These are phyloP conservation scores for Coturnix japonica DNA, from an alignment of 2,113 vertebrate species.

Conservation along the genomic window DNA sequence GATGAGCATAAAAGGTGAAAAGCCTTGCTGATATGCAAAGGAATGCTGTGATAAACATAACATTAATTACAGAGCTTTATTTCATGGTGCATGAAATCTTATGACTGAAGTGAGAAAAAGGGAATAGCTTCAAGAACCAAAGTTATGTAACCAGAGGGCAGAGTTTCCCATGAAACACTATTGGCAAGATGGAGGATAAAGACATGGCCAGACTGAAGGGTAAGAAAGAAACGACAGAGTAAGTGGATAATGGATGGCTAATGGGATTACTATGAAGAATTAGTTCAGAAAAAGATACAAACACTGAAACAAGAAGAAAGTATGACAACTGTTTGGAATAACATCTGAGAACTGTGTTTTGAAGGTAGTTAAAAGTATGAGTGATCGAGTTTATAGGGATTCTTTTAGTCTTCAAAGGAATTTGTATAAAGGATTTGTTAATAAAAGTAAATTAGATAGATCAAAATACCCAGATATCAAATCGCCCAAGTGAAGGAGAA, in stretches of 20 bases:
- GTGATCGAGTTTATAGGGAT: not conserved
- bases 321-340: constrained; percentile 22
- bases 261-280: constrained; percentile 23
- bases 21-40: not conserved
- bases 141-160: not conserved
- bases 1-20: not conserved
- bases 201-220: constrained; percentile 44
- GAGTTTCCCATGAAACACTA: constrained; percentile 15
- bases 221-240: constrained; percentile 40
- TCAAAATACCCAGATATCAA: not conserved
- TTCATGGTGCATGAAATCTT: not conserved
- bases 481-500: not conserved
- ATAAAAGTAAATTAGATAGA: not conserved
- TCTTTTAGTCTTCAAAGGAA: not conserved
- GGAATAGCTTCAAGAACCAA: not conserved
- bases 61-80: not conserved
- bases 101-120: not conserved
- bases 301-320: not conserved
- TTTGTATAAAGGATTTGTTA: not conserved
- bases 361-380: constrained; percentile 10
- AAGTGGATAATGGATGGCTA: constrained; percentile 31
- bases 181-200: not conserved
- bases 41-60: not conserved
- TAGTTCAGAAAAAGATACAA: not conserved
- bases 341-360: constrained; percentile 20